Base-by-base conservation (phyloP, 2,888 invertebrate genomes). In the Dynastes hyllus region DNA sequence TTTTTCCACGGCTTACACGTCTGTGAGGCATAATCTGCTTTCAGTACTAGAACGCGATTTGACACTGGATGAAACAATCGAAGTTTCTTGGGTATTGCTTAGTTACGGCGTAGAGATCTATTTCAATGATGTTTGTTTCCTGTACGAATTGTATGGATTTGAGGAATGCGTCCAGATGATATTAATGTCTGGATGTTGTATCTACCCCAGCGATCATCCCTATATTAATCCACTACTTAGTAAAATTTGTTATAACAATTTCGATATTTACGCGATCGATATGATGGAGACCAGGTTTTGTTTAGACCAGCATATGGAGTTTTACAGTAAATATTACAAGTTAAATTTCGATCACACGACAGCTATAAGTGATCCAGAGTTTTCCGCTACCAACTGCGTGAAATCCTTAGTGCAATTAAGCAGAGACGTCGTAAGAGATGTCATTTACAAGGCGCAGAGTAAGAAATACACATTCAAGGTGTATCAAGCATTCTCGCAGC, bases 391-490 rank as follows among this genome's bases (percentile, higher is more conserved):
- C 11, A 27, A 4, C 27, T 8, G 9, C 22, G 69, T 69, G 29
- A 51, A 69, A 29, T 69, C 69, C 6, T n/a, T 69, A 51, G 11
- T 69, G 29, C 69, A 69, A 51, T 29, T 69, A 29, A 27, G 69
- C 13, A 51, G 69, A 22, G 69, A 69, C 51, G 50, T 51, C 27
- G 50, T 69, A 3, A 51, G 69, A 51, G 13, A 51, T 27, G 50
- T 29, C 11, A 29, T 69, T 22, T 69, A 69, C n/a, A 51, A 51
- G 13, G 4, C 29, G 11, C 69, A 69, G 3, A 51, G 5, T 29
- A 69, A 27, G 11, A 29, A 51, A n/a, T 11, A n/a, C 9, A 8
- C 51, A 0, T 51, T 69, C 11, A 69, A 69, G 1, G 51, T 51
- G 2, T 51, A 51, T 51, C 40, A 22, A 6, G 69, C 69, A 8